Evolutionary conservation across 2,797 vertebrate species (phyloP).

Genomic region (Pterois miles): DNA sequence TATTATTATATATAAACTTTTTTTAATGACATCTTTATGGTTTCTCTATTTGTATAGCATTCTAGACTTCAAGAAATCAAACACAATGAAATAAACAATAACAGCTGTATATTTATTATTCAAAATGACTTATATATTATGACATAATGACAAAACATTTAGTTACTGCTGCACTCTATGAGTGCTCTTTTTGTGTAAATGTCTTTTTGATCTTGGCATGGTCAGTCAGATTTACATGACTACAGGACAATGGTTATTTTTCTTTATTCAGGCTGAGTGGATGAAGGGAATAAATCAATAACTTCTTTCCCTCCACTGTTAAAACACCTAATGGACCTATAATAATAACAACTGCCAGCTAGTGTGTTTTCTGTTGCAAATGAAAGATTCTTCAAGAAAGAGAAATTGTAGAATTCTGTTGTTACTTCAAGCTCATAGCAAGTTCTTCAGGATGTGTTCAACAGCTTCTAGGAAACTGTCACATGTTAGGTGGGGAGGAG

Average conservation of each 20-base stretch:
- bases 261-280: not conserved
- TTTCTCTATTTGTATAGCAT: no score
- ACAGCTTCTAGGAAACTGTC: slow-evolving; percentile 91
- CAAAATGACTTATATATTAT: not conserved
- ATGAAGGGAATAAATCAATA: not conserved
- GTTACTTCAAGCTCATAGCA: slow-evolving; percentile 75
- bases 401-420: fast-evolving
- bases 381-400: not conserved
- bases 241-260: not conserved
- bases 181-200: not conserved
- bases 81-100: not conserved
- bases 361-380: not conserved
- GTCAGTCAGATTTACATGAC: not conserved
- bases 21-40: no score
- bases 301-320: not conserved
- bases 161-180: no score
- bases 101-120: not conserved
- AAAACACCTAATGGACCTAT: not conserved
- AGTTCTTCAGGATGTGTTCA: slow-evolving; percentile 88
- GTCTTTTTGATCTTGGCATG: not conserved
- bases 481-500: slow-evolving; percentile 89
- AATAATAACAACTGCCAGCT: not conserved
- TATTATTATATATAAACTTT: no score
- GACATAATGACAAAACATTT: not conserved
- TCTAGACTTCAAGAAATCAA: no score